Evolutionary conservation across 2,113 vertebrate genomes (phyloP), one percentile per base, ranked within the genome.

Genomic region (Datnioides undecimradiatus): DNA sequence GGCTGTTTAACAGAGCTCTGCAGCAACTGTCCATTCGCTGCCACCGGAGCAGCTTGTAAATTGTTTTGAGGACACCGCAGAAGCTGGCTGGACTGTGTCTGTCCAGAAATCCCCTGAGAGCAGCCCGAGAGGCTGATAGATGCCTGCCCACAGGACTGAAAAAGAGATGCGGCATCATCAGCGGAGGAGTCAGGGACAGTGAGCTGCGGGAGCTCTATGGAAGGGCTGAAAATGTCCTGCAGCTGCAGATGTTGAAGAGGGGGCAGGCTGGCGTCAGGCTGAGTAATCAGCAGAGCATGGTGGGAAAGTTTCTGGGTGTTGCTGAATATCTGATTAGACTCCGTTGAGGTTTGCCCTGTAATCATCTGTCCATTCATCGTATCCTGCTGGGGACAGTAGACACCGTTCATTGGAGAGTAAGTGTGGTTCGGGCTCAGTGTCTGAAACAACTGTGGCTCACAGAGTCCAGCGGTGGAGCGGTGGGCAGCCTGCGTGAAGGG

Each of bases 161-260:
- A 84, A 1, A 46, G 14, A 4, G 73, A 49, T 2, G 64, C 29
- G 36, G 43, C 8, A 1, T 54, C 67, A 14, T 23, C 33, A 19
- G 31, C 48, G 0, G 85, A 79, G n/a, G 27, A 27, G 9, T 29
- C 29, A 0, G 87, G 85, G 27, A 88, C 34, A 3, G 80, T 55
- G 55, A 91, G 78, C 4, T 84, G 73, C 3, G 90, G 87, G 6
- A 91, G 82, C 58, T 91, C 89, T 2, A 91, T 60, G 0, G 87
- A 82, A 0, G 81, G 81, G 54, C 81, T 87, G 86, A 92, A 93
- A 21, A 94, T 85, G 49, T 93, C 87, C 4, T 66, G 80, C 5
- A 93, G 81, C 75, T 94, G 91, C 41, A 92, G 90, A 65, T 90
- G 88, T 23, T 90, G 86, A 0, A 85, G 69, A 0, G 59, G 41